Evolutionary conservation across 2,888 invertebrate species (phyloP).

Genomic region (Minunthozetes semirufus): DNA sequence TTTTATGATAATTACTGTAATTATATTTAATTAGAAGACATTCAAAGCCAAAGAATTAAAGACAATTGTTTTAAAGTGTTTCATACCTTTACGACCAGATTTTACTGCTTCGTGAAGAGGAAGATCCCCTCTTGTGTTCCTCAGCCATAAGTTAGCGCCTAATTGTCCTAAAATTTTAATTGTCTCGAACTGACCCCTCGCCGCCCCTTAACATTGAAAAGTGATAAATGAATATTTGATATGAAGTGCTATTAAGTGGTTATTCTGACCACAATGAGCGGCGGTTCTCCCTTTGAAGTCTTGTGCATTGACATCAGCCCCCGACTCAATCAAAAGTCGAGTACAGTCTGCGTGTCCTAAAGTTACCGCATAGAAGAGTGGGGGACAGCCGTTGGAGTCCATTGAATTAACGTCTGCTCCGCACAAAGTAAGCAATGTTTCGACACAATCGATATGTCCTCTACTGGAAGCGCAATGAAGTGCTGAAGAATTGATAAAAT

Average conservation of each 20-base stretch:
- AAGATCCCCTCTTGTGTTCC: constrained; percentile 87
- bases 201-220: constrained; percentile 56
- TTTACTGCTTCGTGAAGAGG: constrained; percentile 93
- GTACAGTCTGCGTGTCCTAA: constrained; percentile 92
- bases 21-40: no score
- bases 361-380: constrained; percentile 92
- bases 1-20: no score
- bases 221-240: no score
- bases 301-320: constrained; percentile 83
- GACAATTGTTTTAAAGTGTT: no score
- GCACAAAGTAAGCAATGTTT: constrained; percentile 76
- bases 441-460: constrained; percentile 85
- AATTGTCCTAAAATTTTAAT: constrained; percentile 65
- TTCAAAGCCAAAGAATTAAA: no score
- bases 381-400: constrained; percentile 90
- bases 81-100: constrained; percentile 66
- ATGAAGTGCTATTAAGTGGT: background rate
- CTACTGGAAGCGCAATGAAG: constrained; percentile 94
- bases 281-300: constrained; percentile 80
- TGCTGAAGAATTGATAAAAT: constrained; percentile 55
- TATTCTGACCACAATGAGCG: constrained; percentile 40
- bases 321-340: constrained; percentile 74
- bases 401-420: constrained; percentile 80
- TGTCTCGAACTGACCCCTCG: constrained; percentile 88
- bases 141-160: constrained; percentile 81